Evolutionary conservation across 2,113 vertebrate species (phyloP).

Genomic region (Pelusios castaneus): DNA sequence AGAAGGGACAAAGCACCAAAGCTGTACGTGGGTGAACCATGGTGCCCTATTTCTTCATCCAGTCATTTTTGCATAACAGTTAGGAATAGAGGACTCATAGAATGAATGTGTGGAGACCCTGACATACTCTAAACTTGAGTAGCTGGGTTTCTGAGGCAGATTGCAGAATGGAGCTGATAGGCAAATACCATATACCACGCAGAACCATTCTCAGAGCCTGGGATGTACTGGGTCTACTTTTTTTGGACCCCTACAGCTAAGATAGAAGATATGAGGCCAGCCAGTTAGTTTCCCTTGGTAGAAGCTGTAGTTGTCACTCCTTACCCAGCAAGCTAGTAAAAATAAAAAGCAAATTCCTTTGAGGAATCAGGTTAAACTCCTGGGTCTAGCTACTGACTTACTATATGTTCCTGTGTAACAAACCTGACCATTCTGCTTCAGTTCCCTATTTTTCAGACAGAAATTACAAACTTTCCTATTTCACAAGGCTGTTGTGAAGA

Average conservation of each 20-base stretch:
- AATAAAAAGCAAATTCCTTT: not conserved
- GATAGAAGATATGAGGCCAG: not conserved
- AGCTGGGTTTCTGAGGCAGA: not conserved
- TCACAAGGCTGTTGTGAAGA: not conserved
- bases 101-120: accelerated
- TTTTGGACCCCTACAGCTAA: not conserved
- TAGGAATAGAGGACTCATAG: not conserved
- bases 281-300: not conserved
- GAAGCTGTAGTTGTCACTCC: not conserved
- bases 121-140: not conserved
- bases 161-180: accelerated
- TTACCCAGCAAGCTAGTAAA: not conserved
- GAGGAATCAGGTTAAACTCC: not conserved
- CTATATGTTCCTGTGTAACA: not conserved
- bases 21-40: not conserved
- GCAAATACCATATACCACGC: accelerated
- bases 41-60: not conserved
- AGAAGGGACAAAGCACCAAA: accelerated
- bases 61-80: not conserved
- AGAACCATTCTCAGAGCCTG: not conserved
- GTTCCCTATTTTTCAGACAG: not conserved
- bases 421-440: not conserved
- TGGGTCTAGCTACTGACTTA: not conserved
- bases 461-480: not conserved
- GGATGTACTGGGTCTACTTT: not conserved